A percentile compares a stretch with the other conserved stretches of the same genome.
Evolutionary conservation across 2,888 invertebrate genomes (phyloP).

Genomic region (Adela reaumurella): DNA sequence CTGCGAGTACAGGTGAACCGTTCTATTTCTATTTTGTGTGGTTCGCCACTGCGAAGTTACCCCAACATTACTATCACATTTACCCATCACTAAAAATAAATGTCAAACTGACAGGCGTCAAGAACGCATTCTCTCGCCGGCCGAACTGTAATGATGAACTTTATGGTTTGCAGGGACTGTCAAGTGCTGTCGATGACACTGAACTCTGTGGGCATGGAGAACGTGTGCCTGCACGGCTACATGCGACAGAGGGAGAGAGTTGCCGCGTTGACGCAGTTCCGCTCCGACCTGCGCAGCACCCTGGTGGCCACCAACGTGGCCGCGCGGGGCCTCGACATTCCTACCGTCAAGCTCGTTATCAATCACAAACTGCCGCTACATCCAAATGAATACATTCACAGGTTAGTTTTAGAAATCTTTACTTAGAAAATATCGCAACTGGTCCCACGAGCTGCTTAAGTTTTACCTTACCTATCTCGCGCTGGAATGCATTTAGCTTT

Average conservation of each 20-base stretch:
- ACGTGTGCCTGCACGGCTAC: constrained; percentile 90
- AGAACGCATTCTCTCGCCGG: no score
- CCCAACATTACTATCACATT: no score
- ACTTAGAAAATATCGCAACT: no score
- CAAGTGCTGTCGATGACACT: constrained; percentile 87
- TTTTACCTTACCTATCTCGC: no score
- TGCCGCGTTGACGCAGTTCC: constrained; percentile 81
- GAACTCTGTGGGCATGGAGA: constrained; percentile 82
- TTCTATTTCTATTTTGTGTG: no score
- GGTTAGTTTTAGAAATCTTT: constrained; percentile 20
- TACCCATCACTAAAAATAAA: no score
- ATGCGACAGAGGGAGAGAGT: constrained; percentile 85
- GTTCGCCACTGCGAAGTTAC: no score
- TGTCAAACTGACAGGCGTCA: no score
- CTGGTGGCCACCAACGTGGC: constrained; percentile 97
- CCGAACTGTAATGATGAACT: no score
- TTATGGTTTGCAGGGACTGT: constrained; percentile 83
- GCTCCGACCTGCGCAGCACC: constrained; percentile 82
- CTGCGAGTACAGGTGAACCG: no score
- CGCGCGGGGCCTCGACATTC: constrained; percentile 93
- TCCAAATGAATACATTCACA: constrained; percentile 92
- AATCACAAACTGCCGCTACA: constrained; percentile 91
- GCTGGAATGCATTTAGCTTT: no score
- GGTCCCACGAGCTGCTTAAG: no score
- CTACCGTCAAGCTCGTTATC: constrained; percentile 89